Conservation (phyloP, 2,797 vertebrate species). For the Hylomyscus alleni region DNA sequence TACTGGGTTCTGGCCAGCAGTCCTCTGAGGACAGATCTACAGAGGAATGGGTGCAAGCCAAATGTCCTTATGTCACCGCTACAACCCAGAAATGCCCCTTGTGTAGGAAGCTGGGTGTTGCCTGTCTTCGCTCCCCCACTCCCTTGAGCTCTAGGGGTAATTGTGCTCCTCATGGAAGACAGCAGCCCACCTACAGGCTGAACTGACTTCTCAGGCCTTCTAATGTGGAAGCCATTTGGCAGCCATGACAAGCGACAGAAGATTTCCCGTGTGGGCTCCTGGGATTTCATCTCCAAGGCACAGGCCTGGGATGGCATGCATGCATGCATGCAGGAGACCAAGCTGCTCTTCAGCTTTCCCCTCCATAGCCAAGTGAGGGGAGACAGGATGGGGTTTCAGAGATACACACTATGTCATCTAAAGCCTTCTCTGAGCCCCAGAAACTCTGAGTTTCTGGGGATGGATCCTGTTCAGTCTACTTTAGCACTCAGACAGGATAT, state of each 20-base stretch:
- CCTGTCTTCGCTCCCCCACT: rapidly evolving
- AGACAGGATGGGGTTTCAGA: not conserved
- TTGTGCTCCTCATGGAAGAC: not conserved
- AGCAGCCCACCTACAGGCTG: not conserved
- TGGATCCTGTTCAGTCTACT: conserved; percentile 62
- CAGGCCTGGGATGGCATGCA: conserved; percentile 12
- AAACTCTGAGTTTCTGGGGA: conserved; percentile 48
- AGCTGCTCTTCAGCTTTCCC: not conserved
- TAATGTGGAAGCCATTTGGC: not conserved
- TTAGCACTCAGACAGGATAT: conserved; percentile 66
- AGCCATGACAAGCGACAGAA: not conserved
- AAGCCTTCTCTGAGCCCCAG: not conserved
- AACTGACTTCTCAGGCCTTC: not conserved
- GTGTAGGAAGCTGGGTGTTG: not conserved
- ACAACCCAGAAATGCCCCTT: rapidly evolving
- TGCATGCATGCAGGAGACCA: not conserved
- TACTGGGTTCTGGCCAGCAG: not conserved
- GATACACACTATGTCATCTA: not conserved
- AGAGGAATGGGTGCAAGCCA: rapidly evolving
- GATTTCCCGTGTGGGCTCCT: not conserved
- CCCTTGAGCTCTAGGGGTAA: too few species aligned
- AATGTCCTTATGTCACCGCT: too few species aligned
- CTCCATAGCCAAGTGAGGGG: not conserved
- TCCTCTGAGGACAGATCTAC: not conserved
- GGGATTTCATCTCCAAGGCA: not conserved